phyloP scores from a whole-genome alignment of 2,113 vertebrate species.

The Larimichthys polyactis region DNA sequence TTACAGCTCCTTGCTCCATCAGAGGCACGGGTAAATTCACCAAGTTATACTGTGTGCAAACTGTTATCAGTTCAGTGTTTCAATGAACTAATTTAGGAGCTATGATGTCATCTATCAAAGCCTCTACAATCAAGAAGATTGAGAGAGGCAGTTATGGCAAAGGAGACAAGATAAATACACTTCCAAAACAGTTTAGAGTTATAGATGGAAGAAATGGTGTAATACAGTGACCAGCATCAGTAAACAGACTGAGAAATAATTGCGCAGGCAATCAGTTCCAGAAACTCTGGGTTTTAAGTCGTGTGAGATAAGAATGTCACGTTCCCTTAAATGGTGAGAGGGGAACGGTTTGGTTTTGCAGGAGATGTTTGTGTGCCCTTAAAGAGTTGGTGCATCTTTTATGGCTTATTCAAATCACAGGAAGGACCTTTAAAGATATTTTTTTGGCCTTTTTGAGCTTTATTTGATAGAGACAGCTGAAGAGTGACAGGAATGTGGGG shows the following conservation, averaged over 20 bases:
- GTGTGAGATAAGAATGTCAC: slow-evolving; percentile 62
- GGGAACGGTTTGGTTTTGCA: slow-evolving; percentile 48
- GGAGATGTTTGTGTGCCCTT: slow-evolving; percentile 32
- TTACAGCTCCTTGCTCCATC: not conserved
- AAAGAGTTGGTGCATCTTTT: not conserved
- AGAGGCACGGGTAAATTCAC: not conserved
- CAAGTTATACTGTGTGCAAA: not conserved
- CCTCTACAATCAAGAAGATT: not conserved
- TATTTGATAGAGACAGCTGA: no score
- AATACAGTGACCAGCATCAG: not conserved
- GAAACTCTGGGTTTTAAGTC: slow-evolving; percentile 30
- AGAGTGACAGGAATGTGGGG: no score
- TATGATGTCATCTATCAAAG: slow-evolving; percentile 30
- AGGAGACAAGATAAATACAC: not conserved
- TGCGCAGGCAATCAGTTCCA: slow-evolving; percentile 36
- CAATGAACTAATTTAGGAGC: slow-evolving; percentile 8
- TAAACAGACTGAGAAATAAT: slow-evolving; percentile 24
- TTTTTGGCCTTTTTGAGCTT: no score
- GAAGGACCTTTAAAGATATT: not conserved
- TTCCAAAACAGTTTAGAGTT: not conserved
- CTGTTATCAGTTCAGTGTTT: slow-evolving; percentile 10
- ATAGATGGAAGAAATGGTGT: not conserved
- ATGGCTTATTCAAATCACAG: not conserved
- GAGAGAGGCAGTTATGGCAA: not conserved
- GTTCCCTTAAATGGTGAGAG: slow-evolving; percentile 73